Conservation (phyloP, 2,888 invertebrate genomes). For the Amiota mariae region DNA sequence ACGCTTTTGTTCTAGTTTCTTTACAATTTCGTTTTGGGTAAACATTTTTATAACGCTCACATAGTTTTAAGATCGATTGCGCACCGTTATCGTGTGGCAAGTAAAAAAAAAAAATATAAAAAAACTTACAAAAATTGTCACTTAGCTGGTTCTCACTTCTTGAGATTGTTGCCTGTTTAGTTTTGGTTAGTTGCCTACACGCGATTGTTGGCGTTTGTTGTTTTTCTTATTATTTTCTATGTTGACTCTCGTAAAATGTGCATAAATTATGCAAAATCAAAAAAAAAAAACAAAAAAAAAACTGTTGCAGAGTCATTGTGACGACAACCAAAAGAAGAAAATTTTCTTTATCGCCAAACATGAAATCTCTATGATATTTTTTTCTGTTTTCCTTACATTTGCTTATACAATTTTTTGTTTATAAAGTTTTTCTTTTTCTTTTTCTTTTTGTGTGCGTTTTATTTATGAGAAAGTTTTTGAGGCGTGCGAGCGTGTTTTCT, state of each 20-base stretch:
- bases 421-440: not conserved
- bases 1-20: conserved; percentile 27
- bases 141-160: conserved; percentile 8
- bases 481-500: too few species aligned
- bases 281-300: conserved; percentile 7
- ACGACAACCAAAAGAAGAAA: not conserved
- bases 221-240: not conserved
- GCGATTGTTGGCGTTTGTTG: conserved; percentile 1
- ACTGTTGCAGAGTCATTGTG: conserved; percentile 5
- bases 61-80: conserved; percentile 6
- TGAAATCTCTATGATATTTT: conserved; percentile 23
- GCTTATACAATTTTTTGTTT: conserved; percentile 7
- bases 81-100: not conserved
- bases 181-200: conserved; percentile 4
- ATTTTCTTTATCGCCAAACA: conserved; percentile 24
- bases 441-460: not conserved
- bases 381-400: not conserved
- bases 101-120: not conserved
- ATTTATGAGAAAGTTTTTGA: conserved; percentile 3
- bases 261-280: conserved; percentile 23
- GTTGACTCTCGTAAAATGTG: conserved; percentile 1
- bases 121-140: conserved; percentile 5
- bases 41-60: not conserved
- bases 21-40: not conserved
- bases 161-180: conserved; percentile 12